Conservation (phyloP, 1,140 invertebrate species). For the Trachelipus rathkii region DNA sequence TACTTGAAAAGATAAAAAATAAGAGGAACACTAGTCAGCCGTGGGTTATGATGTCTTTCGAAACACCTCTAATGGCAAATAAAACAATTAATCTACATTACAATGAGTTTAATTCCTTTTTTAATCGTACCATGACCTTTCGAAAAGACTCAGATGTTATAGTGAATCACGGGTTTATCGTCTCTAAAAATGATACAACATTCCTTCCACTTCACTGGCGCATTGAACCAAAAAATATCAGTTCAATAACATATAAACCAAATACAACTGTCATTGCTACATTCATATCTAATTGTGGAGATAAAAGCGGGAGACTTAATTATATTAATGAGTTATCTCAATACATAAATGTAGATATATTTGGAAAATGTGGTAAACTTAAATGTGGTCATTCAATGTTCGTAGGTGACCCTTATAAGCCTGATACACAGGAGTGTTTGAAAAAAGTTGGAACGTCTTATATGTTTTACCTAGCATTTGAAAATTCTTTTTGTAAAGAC, state of each 20-base stretch:
- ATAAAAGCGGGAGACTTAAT: constrained; percentile 75
- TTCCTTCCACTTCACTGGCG: constrained; percentile 30
- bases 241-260: constrained; percentile 59
- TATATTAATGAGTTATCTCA: constrained; percentile 81
- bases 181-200: constrained; percentile 22
- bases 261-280: constrained; percentile 79
- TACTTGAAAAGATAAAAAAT: not conserved
- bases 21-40: not conserved
- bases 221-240: not conserved
- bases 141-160: constrained; percentile 48
- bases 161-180: constrained; percentile 46
- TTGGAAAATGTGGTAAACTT: not conserved
- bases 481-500: constrained; percentile 8
- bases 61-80: not conserved
- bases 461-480: constrained; percentile 17
- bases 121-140: constrained; percentile 53
- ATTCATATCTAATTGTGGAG: constrained; percentile 95
- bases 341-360: constrained; percentile 50
- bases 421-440: not conserved
- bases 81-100: not conserved
- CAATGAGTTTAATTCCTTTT: constrained; percentile 32
- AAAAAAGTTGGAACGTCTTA: not conserved
- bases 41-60: not conserved
- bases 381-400: not conserved
- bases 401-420: not conserved